Conservation (phyloP, 1,140 invertebrate species). For the Pemphigus obesinymphae region DNA sequence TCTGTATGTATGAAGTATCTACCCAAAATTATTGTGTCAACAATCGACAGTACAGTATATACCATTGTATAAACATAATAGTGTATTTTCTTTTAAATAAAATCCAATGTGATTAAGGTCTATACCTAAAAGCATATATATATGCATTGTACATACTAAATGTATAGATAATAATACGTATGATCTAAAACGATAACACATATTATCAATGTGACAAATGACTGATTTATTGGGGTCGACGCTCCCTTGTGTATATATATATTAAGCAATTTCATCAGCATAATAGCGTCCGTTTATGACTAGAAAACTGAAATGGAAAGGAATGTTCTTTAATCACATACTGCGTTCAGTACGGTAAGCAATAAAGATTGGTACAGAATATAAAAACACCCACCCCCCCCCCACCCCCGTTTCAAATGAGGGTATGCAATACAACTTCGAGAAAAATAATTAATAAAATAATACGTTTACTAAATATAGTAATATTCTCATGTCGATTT, state of each 20-base stretch:
- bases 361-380: neutral
- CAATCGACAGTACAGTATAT: neutral
- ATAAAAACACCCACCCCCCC: neutral
- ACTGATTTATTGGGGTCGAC: slow-evolving; percentile 36
- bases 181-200: neutral
- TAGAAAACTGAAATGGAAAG: neutral
- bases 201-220: slow-evolving; percentile 24
- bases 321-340: neutral
- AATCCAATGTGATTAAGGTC: neutral
- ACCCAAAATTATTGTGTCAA: neutral
- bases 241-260: neutral
- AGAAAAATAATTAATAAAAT: neutral
- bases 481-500: too few relatives aligned
- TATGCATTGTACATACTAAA: neutral
- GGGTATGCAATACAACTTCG: neutral
- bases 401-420: neutral
- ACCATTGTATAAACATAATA: too few relatives aligned
- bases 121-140: neutral
- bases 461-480: neutral
- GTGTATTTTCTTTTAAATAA: neutral
- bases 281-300: slow-evolving; percentile 9
- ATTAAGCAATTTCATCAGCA: neutral
- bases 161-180: neutral
- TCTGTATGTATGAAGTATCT: too few relatives aligned
- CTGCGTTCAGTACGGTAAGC: neutral